phyloP scores from a whole-genome alignment of 2,113 vertebrate genomes.

The Gobiocypris rarus region DNA sequence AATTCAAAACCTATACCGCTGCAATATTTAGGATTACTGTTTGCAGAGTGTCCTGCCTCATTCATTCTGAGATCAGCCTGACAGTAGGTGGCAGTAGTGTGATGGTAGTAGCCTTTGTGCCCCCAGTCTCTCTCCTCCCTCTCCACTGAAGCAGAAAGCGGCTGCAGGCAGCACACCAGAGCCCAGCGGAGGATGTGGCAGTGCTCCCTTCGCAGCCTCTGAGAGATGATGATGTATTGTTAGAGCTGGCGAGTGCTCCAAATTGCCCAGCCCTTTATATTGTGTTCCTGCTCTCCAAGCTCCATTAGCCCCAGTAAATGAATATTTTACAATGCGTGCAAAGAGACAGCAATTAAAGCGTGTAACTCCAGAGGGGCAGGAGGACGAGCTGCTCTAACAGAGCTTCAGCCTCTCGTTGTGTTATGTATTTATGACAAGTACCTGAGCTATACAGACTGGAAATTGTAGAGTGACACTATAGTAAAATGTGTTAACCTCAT shows the following conservation, averaged over 20 bases:
- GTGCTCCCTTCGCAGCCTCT: constrained; percentile 36
- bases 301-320: constrained; percentile 66
- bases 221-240: constrained; percentile 57
- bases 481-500: background rate
- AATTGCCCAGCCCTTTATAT: constrained; percentile 63
- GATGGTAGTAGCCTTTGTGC: constrained; percentile 75
- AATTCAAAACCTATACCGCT: background rate
- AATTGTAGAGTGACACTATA: constrained; percentile 18
- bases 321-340: constrained; percentile 68
- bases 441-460: constrained; percentile 32
- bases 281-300: constrained; percentile 63
- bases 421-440: constrained; percentile 44
- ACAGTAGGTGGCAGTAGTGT: constrained; percentile 92
- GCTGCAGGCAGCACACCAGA: constrained; percentile 22
- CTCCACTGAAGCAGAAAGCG: constrained; percentile 16
- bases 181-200: constrained; percentile 40
- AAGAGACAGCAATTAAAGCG: constrained; percentile 67
- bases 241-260: constrained; percentile 55
- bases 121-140: constrained; percentile 36
- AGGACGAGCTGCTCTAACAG: constrained; percentile 20
- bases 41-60: background rate
- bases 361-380: constrained; percentile 56
- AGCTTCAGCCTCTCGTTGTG: constrained; percentile 27
- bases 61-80: constrained; percentile 49
- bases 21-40: background rate